Conservation (phyloP, 2,888 invertebrate genomes). For the Tipula helvola region DNA sequence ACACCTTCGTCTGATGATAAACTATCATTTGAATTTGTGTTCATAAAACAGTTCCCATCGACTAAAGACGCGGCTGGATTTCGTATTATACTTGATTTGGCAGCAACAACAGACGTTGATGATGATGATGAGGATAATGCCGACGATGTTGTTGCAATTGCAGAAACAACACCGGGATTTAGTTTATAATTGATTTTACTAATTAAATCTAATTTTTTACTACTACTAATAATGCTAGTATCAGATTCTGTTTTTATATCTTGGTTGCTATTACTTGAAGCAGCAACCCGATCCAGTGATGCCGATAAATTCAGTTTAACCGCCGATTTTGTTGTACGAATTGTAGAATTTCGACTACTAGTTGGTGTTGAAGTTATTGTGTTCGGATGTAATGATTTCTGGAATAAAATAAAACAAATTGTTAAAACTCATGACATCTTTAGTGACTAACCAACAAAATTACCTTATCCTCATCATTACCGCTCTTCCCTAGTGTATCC, state of each 20-base stretch:
- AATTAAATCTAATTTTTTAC: slow-evolving; percentile 7
- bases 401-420: neutral
- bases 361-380: slow-evolving; percentile 8
- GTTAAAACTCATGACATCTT: neutral
- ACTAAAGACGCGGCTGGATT: neutral
- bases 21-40: slow-evolving; percentile 32
- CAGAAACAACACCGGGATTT: neutral
- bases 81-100: neutral
- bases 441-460: neutral
- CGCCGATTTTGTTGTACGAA: slow-evolving; percentile 26
- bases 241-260: slow-evolving; percentile 6
- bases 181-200: slow-evolving; percentile 5
- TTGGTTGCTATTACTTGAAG: neutral
- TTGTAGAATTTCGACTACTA: neutral
- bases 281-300: slow-evolving; percentile 20
- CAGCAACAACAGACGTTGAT: slow-evolving; percentile 14
- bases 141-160: neutral
- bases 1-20: slow-evolving; percentile 19
- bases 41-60: slow-evolving; percentile 24
- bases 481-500: neutral
- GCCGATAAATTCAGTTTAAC: slow-evolving; percentile 34
- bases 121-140: slow-evolving; percentile 12
- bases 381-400: neutral
- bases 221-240: neutral
- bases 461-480: slow-evolving; percentile 12